Evolutionary conservation across 2,797 vertebrate species (phyloP).

Genomic region (Takifugu rubripes): DNA sequence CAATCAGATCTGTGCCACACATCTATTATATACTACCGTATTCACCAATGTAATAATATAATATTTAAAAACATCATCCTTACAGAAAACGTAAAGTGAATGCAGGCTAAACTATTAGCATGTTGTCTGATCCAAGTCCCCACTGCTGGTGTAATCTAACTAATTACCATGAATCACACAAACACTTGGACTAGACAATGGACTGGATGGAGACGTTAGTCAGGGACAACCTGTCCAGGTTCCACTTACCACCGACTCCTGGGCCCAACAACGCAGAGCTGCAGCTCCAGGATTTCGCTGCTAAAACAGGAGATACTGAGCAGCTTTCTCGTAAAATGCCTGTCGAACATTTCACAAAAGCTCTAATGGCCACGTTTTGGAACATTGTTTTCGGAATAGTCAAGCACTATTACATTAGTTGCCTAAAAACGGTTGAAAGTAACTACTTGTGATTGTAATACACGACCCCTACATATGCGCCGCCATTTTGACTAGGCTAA

Average conservation of each 20-base stretch:
- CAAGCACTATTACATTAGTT: background rate
- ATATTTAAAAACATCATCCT: too few relatives aligned
- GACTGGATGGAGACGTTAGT: too few relatives aligned
- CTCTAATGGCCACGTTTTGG: constrained; percentile 43
- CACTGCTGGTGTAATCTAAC: too few relatives aligned
- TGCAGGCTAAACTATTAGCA: too few relatives aligned
- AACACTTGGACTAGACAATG: too few relatives aligned
- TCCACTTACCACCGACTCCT: constrained; percentile 44
- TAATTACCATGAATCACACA: too few relatives aligned
- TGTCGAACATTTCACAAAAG: constrained; percentile 42
- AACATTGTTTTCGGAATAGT: constrained; percentile 34
- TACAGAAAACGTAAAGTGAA: too few relatives aligned
- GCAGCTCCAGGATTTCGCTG: constrained; percentile 20
- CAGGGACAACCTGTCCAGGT: too few relatives aligned
- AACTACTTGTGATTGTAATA: background rate
- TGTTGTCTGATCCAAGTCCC: too few relatives aligned
- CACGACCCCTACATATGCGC: constrained; percentile 53
- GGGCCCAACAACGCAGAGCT: constrained; percentile 19
- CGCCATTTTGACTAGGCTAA: constrained; percentile 69
- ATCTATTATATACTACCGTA: too few relatives aligned
- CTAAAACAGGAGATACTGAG: constrained; percentile 21
- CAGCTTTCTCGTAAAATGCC: constrained; percentile 51
- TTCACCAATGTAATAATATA: too few relatives aligned
- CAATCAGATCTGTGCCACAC: too few relatives aligned
- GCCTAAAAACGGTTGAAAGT: background rate